phyloP scores from a whole-genome alignment of 2,113 vertebrate genomes.

The Falcunculus frontatus region DNA sequence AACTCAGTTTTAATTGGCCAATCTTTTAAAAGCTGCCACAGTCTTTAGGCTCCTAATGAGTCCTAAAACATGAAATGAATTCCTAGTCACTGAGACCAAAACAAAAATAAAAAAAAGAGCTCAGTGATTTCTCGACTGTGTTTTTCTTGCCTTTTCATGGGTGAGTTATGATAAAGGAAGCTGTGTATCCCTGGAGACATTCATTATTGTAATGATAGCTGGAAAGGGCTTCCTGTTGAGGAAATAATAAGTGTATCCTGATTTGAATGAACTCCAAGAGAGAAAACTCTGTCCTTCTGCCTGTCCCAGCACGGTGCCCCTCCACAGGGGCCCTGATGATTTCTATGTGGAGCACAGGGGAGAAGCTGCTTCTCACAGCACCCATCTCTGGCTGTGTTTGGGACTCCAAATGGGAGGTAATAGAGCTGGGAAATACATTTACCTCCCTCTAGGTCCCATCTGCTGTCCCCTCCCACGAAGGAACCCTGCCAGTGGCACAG shows the following conservation, averaged over 20 bases:
- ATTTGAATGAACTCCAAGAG: conserved; percentile 14
- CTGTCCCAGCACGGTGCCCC: not conserved
- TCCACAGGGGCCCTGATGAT: not conserved
- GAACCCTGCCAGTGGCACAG: not conserved
- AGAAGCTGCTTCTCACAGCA: not conserved
- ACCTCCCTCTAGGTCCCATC: not conserved
- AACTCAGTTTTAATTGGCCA: conserved; percentile 13
- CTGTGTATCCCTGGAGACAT: conserved; percentile 40
- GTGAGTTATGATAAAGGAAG: conserved; percentile 34
- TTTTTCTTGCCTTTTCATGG: conserved; percentile 47
- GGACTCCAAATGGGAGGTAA: not conserved
- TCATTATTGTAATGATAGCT: conserved; percentile 44
- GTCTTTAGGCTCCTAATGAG: conserved; percentile 56
- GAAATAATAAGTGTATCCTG: conserved; percentile 29
- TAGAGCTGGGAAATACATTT: not conserved
- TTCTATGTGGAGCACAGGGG: not conserved
- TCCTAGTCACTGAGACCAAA: conserved; percentile 19
- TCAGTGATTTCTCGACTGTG: not conserved
- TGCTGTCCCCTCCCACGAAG: not conserved
- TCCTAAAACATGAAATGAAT: conserved; percentile 30
- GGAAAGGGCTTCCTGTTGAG: conserved; percentile 53
- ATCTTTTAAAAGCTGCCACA: conserved; percentile 50
- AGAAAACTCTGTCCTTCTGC: not conserved
- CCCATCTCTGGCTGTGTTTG: not conserved
- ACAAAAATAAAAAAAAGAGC: conserved; percentile 10